Percentiles rank a stretch among this genome's conserved stretches.
These are phyloP conservation scores for Zaprionus vittiger DNA, from an alignment of 1,140 invertebrate genomes.

Conservation along the genomic window DNA sequence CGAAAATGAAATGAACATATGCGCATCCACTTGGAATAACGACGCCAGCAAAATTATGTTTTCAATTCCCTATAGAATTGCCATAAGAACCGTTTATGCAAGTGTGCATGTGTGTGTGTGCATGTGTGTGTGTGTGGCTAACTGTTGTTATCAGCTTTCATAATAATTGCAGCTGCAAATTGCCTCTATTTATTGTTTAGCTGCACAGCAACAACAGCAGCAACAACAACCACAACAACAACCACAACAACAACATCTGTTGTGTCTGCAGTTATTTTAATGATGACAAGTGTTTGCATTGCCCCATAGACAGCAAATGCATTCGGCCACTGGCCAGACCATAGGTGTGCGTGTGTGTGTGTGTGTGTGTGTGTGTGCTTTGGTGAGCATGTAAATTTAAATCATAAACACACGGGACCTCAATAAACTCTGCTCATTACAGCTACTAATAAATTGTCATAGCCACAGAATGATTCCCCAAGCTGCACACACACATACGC, in stretches of 20 bases:
- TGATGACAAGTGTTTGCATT: slow-evolving; percentile 80
- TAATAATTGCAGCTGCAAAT: slow-evolving; percentile 82
- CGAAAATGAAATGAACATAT: slow-evolving; percentile 25
- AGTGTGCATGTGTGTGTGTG: not conserved
- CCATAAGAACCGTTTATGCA: not conserved
- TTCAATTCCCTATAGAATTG: slow-evolving; percentile 5
- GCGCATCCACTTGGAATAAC: slow-evolving; percentile 24
- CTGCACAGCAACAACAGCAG: slow-evolving; percentile 48
- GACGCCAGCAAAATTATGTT: slow-evolving; percentile 8
- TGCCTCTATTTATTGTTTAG: slow-evolving; percentile 78
- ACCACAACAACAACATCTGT: slow-evolving; percentile 41
- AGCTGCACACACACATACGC: slow-evolving; percentile 16
- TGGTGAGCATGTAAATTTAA: slow-evolving; percentile 71
- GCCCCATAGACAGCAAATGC: slow-evolving; percentile 43
- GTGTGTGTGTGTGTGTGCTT: slow-evolving; percentile 35
- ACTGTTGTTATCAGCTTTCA: slow-evolving; percentile 70
- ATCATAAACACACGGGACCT: slow-evolving; percentile 73
- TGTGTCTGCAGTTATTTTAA: slow-evolving; percentile 72
- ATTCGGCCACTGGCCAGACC: slow-evolving; percentile 24
- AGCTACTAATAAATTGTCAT: slow-evolving; percentile 77
- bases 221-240: slow-evolving; percentile 11
- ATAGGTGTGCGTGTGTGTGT: slow-evolving; percentile 7
- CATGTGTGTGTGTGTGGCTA: slow-evolving; percentile 31
- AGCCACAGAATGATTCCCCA: slow-evolving; percentile 29
- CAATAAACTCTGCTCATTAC: slow-evolving; percentile 79